A percentile compares a stretch with the other conserved stretches of the same genome.
Evolutionary conservation across 2,113 vertebrate species (phyloP).

Genomic region (Bagarius yarrelli): DNA sequence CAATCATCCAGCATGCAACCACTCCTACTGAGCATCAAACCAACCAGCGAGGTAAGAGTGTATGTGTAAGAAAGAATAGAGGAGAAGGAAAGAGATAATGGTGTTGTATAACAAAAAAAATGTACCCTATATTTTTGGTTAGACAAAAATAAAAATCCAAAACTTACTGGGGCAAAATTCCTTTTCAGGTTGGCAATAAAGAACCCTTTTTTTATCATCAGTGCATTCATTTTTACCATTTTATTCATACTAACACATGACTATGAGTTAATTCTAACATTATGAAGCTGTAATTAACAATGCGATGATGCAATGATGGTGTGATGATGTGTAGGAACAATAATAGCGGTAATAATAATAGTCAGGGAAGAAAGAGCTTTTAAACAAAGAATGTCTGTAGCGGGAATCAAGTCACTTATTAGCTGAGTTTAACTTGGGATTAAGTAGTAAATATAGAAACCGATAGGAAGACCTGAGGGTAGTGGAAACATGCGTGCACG

Average conservation of each 20-base stretch:
- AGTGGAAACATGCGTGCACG: background rate
- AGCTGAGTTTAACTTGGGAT: background rate
- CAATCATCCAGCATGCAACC: constrained; percentile 28
- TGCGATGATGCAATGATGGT: too few species aligned
- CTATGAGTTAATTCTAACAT: too few species aligned
- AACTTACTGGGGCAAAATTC: too few species aligned
- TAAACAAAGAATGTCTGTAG: background rate
- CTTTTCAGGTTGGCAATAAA: too few species aligned
- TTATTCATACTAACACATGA: too few species aligned
- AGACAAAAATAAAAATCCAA: too few species aligned
- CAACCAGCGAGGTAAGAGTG: background rate
- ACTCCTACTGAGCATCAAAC: constrained; percentile 29
- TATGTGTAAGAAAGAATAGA: background rate
- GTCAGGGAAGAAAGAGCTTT: background rate
- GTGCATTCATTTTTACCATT: too few species aligned
- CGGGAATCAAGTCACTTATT: background rate
- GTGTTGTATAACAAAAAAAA: background rate
- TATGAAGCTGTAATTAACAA: too few species aligned
- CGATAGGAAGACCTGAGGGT: background rate
- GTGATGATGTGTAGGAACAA: too few species aligned
- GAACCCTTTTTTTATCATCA: too few species aligned
- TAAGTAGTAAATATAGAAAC: background rate
- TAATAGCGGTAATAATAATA: background rate
- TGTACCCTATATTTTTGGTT: too few species aligned
- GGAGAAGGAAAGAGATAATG: background rate